These are phyloP conservation scores for Drosophila leonis DNA, from an alignment of 2,888 invertebrate genomes.

Conservation along the genomic window DNA sequence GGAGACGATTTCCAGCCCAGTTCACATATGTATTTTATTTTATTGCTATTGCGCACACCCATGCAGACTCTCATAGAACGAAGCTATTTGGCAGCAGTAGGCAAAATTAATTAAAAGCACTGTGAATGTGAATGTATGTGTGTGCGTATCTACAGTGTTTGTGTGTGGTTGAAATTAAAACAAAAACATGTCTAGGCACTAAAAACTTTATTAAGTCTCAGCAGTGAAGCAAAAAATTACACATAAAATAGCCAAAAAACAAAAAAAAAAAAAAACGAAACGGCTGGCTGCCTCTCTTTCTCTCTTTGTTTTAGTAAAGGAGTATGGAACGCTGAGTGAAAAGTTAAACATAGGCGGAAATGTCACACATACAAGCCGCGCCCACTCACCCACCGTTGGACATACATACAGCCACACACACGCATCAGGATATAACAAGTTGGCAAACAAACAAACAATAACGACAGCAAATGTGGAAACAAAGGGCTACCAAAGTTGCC, in stretches of 20 bases:
- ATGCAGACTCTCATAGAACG: slow-evolving; percentile 27
- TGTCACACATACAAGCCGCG: slow-evolving; percentile 74
- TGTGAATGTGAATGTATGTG: slow-evolving; percentile 18
- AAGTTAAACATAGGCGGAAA: slow-evolving; percentile 78
- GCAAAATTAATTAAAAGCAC: slow-evolving; percentile 74
- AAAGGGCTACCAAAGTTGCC: slow-evolving; percentile 75
- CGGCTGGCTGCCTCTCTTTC: slow-evolving; percentile 25
- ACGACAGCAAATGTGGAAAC: slow-evolving; percentile 72
- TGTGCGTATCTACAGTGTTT: slow-evolving; percentile 5
- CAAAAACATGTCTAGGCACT: slow-evolving; percentile 80
- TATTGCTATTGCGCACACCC: slow-evolving; percentile 54
- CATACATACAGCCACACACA: slow-evolving; percentile 18
- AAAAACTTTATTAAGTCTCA: slow-evolving; percentile 78
- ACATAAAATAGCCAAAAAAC: slow-evolving; percentile 64
- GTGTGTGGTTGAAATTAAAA: slow-evolving; percentile 54
- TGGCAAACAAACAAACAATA: slow-evolving; percentile 74
- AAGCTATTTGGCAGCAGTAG: slow-evolving; percentile 62
- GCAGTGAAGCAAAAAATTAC: slow-evolving; percentile 66
- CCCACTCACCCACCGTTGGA: slow-evolving; percentile 33
- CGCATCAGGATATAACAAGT: slow-evolving; percentile 53
- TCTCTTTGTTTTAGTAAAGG: slow-evolving; percentile 20
- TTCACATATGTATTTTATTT: slow-evolving; percentile 63
- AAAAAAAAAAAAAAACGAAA: slow-evolving; percentile 57
- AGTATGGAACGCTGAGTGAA: slow-evolving; percentile 61
- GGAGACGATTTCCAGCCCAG: slow-evolving; percentile 45